phyloP scores from a whole-genome alignment of 2,113 vertebrate genomes.

The human (Homo sapiens) region GRCh38 chr4:165432501-165433000 shows the following conservation, averaged over 20 bases:
- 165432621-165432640: not conserved
- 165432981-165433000: not conserved
- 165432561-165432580: too few species aligned
- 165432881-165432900: not conserved
- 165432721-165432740: not conserved
- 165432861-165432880: not conserved
- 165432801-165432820: not conserved
- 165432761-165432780: not conserved
- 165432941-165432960: not conserved
- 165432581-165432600: not conserved
- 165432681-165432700: not conserved
- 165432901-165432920: not conserved
- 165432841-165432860: not conserved
- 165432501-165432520: too few species aligned
- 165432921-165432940: accelerated
- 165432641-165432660: not conserved
- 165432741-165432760: not conserved
- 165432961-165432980: not conserved
- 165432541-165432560: too few species aligned
- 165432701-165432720: not conserved
- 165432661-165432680: too few species aligned
- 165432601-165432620: not conserved
- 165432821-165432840: not conserved
- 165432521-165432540: too few species aligned
- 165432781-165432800: not conserved